Evolutionary conservation across 2,888 invertebrate genomes (phyloP), one percentile per base, ranked within the genome.

Genomic region (Balanococcus diminutus): DNA sequence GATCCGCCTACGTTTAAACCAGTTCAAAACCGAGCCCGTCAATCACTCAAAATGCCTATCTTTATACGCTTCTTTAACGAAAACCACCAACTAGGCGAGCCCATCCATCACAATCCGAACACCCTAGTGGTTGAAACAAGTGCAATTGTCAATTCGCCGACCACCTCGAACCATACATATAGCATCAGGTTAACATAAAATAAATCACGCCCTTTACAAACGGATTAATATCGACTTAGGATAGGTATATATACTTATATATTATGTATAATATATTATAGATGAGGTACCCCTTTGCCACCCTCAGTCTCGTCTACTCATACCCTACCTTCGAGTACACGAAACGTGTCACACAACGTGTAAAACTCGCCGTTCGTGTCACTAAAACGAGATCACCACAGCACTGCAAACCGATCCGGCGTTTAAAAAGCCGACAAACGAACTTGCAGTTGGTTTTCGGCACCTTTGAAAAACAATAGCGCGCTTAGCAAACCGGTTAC

Each of bases 381-480:
- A n/a, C n/a, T 36, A 36, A 36, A 5, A 5, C 36, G 36, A 42
- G 42, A 51, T 6, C 36, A 36, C 46, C 2, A n/a, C 46, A n/a
- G n/a, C n/a, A 51, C 16, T n/a, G 4, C 19, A 51, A n/a, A 51
- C n/a, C 51, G 51, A 51, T 51, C 19, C 51, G 51, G 51, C 51
- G 51, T 67, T 67, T 67, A 67, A 67, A 75, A 75, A 32, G 75
- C 75, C 75, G 75, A 75, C 75, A 75, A 75, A 75, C 16, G 32
- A 75, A 32, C 31, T 5, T 51, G 32, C 75, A 32, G 75, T 75
- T 75, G 32, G 32, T 75, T 75, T 75, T 75, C 75, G 75, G 75
- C 32, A 32, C 75, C 75, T 75, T 75, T 75, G 75, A 75, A 75
- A 75, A 75, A 75, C 75, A 75, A 75, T 32, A 75, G n/a, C 75